Conservation (phyloP, 2,797 vertebrate species). For the Nannoperca australis region DNA sequence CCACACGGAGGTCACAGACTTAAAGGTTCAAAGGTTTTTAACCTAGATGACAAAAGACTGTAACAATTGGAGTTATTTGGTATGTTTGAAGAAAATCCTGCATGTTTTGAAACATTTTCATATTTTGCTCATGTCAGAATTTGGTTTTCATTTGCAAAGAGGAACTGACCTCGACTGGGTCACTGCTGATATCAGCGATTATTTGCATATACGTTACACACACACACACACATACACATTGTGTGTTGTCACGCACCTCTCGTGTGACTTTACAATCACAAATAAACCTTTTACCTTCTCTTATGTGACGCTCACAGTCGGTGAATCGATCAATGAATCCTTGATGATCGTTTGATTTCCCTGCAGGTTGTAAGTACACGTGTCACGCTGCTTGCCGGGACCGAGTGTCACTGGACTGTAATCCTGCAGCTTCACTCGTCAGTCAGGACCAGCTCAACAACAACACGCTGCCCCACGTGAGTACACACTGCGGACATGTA, state of each 20-base stretch:
- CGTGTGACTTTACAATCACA: neutral
- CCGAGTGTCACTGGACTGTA: conserved; percentile 76
- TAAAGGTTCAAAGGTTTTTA: no score
- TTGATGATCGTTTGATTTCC: neutral
- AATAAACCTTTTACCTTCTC: neutral
- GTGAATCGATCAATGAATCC: neutral
- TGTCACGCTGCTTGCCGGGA: conserved; percentile 76
- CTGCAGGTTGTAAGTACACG: conserved; percentile 77
- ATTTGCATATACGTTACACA: conserved; percentile 67
- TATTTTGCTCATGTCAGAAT: conserved; percentile 8
- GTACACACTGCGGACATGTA: conserved; percentile 35
- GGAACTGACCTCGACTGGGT: conserved; percentile 2
- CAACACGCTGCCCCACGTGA: conserved; percentile 71
- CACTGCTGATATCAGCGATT: neutral
- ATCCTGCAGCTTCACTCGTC: conserved; percentile 46
- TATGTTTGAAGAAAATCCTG: no score
- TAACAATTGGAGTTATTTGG: neutral
- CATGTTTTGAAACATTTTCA: neutral
- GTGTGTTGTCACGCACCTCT: neutral
- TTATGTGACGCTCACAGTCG: neutral
- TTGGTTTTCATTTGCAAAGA: conserved; percentile 44
- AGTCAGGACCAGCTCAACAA: conserved; percentile 76
- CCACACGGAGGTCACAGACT: no score
- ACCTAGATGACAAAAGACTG: no score
- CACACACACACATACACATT: conserved; percentile 3